Evolutionary conservation across 2,888 invertebrate species (phyloP).

Genomic region (Plebejus melissa): DNA sequence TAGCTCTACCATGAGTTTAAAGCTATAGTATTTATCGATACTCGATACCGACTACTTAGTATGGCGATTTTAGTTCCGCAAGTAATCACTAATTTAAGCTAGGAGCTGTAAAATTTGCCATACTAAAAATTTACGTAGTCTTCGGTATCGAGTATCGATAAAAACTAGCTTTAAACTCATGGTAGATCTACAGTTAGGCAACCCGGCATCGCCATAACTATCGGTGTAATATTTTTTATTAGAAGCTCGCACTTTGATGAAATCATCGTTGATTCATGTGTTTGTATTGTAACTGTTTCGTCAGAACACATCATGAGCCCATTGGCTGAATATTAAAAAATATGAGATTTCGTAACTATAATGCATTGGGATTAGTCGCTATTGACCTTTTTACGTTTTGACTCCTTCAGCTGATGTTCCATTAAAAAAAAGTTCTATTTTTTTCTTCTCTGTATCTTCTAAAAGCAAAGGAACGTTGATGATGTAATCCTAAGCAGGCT

Average conservation of each 20-base stretch:
- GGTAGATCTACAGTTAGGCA: neutral
- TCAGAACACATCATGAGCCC: constrained; percentile 4
- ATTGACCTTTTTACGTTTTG: neutral
- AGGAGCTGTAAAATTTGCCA: too few relatives aligned
- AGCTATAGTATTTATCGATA: too few relatives aligned
- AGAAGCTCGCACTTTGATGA: constrained; percentile 45
- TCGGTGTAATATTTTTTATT: neutral
- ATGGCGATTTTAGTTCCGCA: too few relatives aligned
- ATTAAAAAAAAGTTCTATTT: too few relatives aligned
- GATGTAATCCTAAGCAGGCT: neutral
- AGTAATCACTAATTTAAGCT: too few relatives aligned
- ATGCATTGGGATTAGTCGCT: neutral
- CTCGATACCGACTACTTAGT: too few relatives aligned
- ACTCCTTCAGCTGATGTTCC: neutral
- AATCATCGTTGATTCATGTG: constrained; percentile 59
- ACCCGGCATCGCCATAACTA: neutral
- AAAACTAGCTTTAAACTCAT: too few relatives aligned
- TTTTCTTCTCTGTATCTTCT: neutral
- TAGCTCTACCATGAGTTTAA: too few relatives aligned
- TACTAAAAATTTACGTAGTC: too few relatives aligned
- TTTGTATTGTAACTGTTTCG: constrained; percentile 34
- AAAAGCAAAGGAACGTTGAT: constrained; percentile 1
- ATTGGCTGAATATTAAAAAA: neutral
- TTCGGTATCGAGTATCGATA: too few relatives aligned
- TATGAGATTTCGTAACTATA: neutral